Base-by-base conservation (phyloP, 1,140 invertebrate species). In the Psilanteris sp. region DNA sequence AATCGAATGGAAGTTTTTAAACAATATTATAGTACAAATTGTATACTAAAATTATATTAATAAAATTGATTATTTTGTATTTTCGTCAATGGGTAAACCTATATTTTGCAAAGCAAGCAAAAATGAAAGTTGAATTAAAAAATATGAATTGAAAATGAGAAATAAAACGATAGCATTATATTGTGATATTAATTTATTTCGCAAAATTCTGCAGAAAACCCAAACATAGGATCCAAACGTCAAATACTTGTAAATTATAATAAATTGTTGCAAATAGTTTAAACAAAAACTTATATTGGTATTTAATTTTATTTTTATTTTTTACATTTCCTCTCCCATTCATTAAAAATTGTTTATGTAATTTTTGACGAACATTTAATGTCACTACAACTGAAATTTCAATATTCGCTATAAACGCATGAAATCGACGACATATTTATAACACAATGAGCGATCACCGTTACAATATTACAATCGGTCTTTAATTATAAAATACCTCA, bases 161-260 rank as follows among this genome's bases (percentile, higher is more conserved):
- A 36, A 36, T 36, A 22, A 22, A 22, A 20, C n/a, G 1, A 4
- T 39, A 0, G 1, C 4, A 52, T 55, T 55, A 44, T 57, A 59
- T 59, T 64, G 59, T 66, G 59, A 73, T 73, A 73, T 73, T 73
- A 73, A 73, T 64, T 73, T 73, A 73, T 73, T 73, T 73, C n/a
- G 70, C 70, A 73, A 73, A 32, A 50, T 48, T 73, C 34, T 59
- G 70, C 70, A 57, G 52, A 44, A 59, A 59, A 73, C 70, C 61
- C 52, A 73, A 73, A 73, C 61, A 66, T 73, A 34, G 61, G 70
- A 59, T 73, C 59, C 26, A 73, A 59, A 59, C 52, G 70, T 73
- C 61, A 66, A 72, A 54, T 73, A 55, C 66, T 50, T 52, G 54
- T 73, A 73, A 73, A 73, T 73, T 39, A n/a, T n/a, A 66, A 66